phyloP scores from a whole-genome alignment of 2,888 invertebrate species.

The Orthonychiurus folsomi region DNA sequence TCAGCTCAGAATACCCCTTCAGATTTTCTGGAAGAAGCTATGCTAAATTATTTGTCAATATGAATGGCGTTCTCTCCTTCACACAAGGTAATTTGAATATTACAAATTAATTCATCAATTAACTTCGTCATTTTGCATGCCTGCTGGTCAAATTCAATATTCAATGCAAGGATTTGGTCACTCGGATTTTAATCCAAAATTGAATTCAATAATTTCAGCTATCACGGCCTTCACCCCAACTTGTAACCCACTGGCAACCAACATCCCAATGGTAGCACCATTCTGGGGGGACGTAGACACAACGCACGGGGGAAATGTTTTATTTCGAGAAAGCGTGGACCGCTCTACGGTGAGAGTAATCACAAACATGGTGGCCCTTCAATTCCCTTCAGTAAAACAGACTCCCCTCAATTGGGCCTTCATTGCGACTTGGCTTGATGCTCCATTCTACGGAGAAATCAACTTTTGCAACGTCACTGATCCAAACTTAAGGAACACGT shows the following conservation, averaged over 20 bases:
- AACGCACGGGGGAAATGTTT: slow-evolving; percentile 5
- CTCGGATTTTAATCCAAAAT: not conserved
- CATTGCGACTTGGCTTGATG: slow-evolving; percentile 5
- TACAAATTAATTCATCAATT: too few species aligned
- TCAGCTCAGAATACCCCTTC: not conserved
- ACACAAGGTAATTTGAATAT: slow-evolving; percentile 3
- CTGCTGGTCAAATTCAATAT: not conserved
- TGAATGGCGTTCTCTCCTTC: slow-evolving; percentile 6
- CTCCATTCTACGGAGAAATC: not conserved
- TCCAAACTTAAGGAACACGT: slow-evolving; percentile 20
- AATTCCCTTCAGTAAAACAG: not conserved
- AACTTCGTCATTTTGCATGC: not conserved
- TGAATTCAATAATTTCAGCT: not conserved
- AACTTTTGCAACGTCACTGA: not conserved
- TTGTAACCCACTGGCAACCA: not conserved
- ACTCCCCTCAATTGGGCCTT: not conserved
- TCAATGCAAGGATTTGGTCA: too few species aligned
- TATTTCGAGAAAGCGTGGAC: slow-evolving; percentile 5
- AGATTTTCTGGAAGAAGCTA: not conserved
- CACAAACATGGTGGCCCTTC: not conserved
- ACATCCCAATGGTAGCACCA: slow-evolving; percentile 8
- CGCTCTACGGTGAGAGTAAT: not conserved
- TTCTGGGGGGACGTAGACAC: slow-evolving; percentile 13
- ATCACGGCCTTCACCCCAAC: not conserved
- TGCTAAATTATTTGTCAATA: not conserved